A percentile compares a stretch with the other conserved stretches of the same genome.
These are phyloP conservation scores for Vanessa cardui DNA, from an alignment of 2,888 invertebrate genomes.

Conservation along the genomic window DNA sequence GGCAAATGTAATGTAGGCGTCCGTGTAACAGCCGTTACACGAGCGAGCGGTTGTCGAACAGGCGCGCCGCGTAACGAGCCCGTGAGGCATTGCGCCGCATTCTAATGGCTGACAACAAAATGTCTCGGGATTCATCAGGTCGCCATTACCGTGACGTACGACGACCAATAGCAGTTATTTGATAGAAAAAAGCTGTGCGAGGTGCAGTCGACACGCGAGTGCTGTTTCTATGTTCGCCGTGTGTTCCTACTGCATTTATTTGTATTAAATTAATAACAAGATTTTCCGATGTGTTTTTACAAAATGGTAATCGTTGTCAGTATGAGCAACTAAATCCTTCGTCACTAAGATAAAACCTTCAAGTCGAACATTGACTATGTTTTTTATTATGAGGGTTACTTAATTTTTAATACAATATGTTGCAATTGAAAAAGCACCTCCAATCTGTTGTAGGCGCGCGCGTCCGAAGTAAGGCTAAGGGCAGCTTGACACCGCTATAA, in stretches of 20 bases:
- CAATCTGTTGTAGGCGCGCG: not conserved
- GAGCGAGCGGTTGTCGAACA: not conserved
- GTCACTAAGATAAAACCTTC: too few species aligned
- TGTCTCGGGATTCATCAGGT: not conserved
- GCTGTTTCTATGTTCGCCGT: not conserved
- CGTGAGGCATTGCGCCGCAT: not conserved
- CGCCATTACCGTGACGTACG: not conserved
- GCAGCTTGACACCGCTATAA: not conserved
- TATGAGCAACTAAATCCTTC: too few species aligned
- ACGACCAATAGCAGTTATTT: conserved; percentile 1
- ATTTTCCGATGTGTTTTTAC: too few species aligned
- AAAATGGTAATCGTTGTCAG: too few species aligned
- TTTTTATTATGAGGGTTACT: too few species aligned
- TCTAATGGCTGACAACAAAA: conserved; percentile 13
- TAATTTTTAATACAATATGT: too few species aligned
- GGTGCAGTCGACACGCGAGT: too few species aligned
- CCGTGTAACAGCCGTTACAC: conserved; percentile 10
- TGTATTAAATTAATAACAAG: too few species aligned
- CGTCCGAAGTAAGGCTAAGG: not conserved
- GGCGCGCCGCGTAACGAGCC: not conserved
- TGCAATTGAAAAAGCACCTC: too few species aligned
- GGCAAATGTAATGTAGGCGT: not conserved
- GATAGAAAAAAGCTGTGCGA: not conserved
- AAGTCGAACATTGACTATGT: too few species aligned
- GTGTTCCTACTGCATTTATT: too few species aligned